Percentiles rank a stretch among this genome's conserved stretches.
These are phyloP conservation scores for Polymixis lichenea DNA, from an alignment of 2,888 invertebrate genomes.

Conservation along the genomic window DNA sequence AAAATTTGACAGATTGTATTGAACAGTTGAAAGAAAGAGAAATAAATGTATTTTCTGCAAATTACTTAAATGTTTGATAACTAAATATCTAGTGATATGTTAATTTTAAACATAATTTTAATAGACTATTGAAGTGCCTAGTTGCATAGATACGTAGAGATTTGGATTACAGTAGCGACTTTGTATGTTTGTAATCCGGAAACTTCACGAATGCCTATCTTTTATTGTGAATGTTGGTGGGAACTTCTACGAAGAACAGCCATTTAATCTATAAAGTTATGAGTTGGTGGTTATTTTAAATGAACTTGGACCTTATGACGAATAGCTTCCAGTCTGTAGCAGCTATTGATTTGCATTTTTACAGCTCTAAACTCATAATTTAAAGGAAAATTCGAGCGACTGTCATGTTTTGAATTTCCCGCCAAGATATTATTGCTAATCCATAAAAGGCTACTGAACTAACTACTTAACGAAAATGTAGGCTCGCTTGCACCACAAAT, in stretches of 20 bases:
- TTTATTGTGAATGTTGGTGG: slow-evolving; percentile 19
- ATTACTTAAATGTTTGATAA: slow-evolving; percentile 52
- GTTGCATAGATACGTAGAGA: slow-evolving; percentile 72
- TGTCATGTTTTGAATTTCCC: not conserved
- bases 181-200: slow-evolving; percentile 28
- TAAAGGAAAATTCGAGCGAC: not conserved
- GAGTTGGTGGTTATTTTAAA: not conserved
- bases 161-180: slow-evolving; percentile 49
- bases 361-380: not conserved
- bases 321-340: not conserved
- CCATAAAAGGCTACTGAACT: not conserved
- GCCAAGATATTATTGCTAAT: slow-evolving; percentile 20
- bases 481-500: not conserved
- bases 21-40: slow-evolving; percentile 45
- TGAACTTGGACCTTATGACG: not conserved
- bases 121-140: slow-evolving; percentile 80
- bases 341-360: slow-evolving; percentile 3
- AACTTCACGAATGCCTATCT: not conserved
- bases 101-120: slow-evolving; percentile 63
- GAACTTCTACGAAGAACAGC: not conserved
- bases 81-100: slow-evolving; percentile 59
- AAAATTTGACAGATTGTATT: slow-evolving; percentile 58
- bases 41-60: slow-evolving; percentile 56
- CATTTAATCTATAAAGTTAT: not conserved
- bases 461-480: not conserved